Conservation (phyloP, 2,888 invertebrate species). For the Diloba caeruleocephala region DNA sequence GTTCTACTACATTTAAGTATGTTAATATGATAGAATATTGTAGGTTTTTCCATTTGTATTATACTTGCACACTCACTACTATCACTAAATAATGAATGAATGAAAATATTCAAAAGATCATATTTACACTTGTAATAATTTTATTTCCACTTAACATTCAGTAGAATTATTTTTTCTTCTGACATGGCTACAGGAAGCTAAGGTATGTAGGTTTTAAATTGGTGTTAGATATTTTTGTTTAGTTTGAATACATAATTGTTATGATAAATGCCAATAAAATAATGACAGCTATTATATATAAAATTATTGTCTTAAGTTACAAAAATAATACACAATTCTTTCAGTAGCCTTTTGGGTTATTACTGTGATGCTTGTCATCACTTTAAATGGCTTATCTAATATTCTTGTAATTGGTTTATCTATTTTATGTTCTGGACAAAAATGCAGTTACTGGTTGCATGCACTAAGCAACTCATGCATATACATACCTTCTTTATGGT, state of each 20-base stretch:
- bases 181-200: constrained; percentile 81
- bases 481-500: constrained; percentile 7
- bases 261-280: constrained; percentile 20
- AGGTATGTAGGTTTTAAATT: constrained; percentile 74
- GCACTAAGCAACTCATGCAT: constrained; percentile 6
- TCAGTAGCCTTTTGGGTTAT: no score
- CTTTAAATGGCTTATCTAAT: constrained; percentile 12
- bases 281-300: not conserved
- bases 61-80: constrained; percentile 12
- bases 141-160: constrained; percentile 47
- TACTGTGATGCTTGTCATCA: not conserved
- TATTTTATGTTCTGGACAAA: not conserved
- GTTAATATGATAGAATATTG: not conserved
- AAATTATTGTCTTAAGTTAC: not conserved
- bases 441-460: constrained; percentile 8
- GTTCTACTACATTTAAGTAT: not conserved
- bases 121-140: constrained; percentile 16
- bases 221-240: constrained; percentile 37
- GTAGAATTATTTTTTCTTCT: constrained; percentile 68
- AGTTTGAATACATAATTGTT: constrained; percentile 16
- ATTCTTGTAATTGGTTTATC: no score
- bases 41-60: constrained; percentile 4
- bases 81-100: constrained; percentile 10
- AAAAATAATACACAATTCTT: not conserved
- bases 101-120: constrained; percentile 13